Evolutionary conservation across 2,797 vertebrate species (phyloP), one percentile per base, ranked within the genome.

Genomic region (Gadopsis bispinosus): DNA sequence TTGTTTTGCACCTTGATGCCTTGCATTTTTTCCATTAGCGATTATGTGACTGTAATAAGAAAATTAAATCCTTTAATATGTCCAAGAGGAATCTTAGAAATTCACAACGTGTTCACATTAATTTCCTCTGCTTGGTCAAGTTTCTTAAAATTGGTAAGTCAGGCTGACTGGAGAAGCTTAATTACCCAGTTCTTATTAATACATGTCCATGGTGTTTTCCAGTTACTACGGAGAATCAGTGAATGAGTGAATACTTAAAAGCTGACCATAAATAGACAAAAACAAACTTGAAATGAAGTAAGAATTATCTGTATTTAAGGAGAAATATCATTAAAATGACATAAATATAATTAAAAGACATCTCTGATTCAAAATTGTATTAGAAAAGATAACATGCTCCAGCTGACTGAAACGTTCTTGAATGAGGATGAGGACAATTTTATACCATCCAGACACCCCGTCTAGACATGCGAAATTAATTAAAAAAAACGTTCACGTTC

Each of bases 341-440:
- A 26, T 35, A 16, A 17, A 51, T 54, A 1, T 0, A 48, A 41
- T 48, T 4, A 2, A 48, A 41, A 47, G 20, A 5, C 11, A 31
- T 43, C 10, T 33, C n/a, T 7, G 9, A 13, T 16, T 43, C 17
- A n/a, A 60, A 26, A 29, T 53, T 1, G 22, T 8, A 35, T 45
- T 22, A 59, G 26, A 39, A 70, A 7, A 48, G 11, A 43, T 29
- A 11, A 29, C 20, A 39, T 17, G 45, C 31, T 61, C n/a, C 16
- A 35, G 26, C n/a, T 62, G 16, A 75, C 50, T 67, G 20, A 79
- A 14, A 33, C 29, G 35, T 41, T 43, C 47, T 17, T 48, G 39
- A 31, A 55, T 37, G 12, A 60, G 35, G 31, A 67, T 72, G 19
- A 22, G n/a, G 17, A 16, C 65, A 14, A 33, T 41, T 31, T 22